phyloP scores from a whole-genome alignment of 2,797 vertebrate genomes.

The Onychomys leucogaster region DNA sequence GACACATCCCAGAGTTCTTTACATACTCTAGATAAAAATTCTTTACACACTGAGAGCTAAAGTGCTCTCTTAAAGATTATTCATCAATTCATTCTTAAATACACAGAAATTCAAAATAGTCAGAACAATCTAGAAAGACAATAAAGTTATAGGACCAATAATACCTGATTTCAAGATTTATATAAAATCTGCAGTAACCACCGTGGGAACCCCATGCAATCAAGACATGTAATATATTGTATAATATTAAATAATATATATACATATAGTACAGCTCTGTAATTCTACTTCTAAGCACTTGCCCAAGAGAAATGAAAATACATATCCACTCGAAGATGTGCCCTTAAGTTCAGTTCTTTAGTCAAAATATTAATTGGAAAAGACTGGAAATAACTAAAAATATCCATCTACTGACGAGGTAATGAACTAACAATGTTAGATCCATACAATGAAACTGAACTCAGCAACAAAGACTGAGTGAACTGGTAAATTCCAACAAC shows the following conservation, averaged over 20 bases:
- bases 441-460: too few species aligned
- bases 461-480: background rate
- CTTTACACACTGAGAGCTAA: background rate
- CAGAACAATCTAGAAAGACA: background rate
- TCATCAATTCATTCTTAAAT: background rate
- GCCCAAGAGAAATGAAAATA: background rate
- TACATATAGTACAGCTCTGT: background rate
- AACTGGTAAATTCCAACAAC: background rate
- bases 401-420: background rate
- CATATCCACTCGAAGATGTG: background rate
- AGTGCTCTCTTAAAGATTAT: background rate
- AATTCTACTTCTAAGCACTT: background rate
- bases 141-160: background rate
- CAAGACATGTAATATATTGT: background rate
- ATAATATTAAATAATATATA: background rate
- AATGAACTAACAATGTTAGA: background rate
- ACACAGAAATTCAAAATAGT: background rate
- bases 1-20: background rate
- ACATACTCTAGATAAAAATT: background rate
- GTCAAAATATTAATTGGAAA: background rate
- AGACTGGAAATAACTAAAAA: background rate
- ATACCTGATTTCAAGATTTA: background rate
- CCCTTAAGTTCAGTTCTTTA: background rate
- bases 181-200: background rate
- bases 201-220: background rate